Evolutionary conservation across 2,797 vertebrate species (phyloP), one percentile per base, ranked within the genome.

Genomic region (Poecilia wingei): DNA sequence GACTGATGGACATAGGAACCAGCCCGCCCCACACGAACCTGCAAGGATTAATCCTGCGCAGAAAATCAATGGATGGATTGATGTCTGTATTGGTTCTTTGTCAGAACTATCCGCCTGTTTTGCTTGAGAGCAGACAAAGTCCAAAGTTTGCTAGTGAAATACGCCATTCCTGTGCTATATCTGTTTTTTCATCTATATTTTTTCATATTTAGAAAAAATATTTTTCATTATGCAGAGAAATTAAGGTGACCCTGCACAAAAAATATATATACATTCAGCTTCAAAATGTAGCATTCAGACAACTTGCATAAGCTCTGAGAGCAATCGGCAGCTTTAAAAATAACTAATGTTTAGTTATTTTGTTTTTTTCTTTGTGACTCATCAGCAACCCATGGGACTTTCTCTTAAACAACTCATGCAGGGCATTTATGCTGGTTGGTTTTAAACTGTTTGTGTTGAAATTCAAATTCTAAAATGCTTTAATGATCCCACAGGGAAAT

Each of bases 11-110:
- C 53, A n/a, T n/a, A 55, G 51, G 3, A 2, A 3, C 22, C 47
- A 20, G 28, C 4, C 28, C 31, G 9, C 33, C 33, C 31, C 31
- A 16, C 33, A 39, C 3, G 3, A 41, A 20, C 64, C 20, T 41
- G 20, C 18, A 68, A 68, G 20, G 64, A 68, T 68, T 68, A 68
- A 68, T 36, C 64, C 41, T 68, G 64, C 25, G 36, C 36, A 68
- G 64, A 68, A 68, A 68, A 68, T 68, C 64, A 22, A 68, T 25
- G 20, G 36, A 41, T 68, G 36, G 64, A 68, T 68, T 68, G 36
- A 68, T 68, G 64, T 68, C 36, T 39, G 2, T 68, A 22, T 68
- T 41, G 64, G 36, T 39, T 68, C 36, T 33, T 68, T 68, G 64
- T 41, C 61, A 66, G 61, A 66, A 36, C 61, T 36, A 66, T 66